Evolutionary conservation across 1,140 invertebrate species (phyloP), one percentile per base, ranked within the genome.

Genomic region (Atta texana): DNA sequence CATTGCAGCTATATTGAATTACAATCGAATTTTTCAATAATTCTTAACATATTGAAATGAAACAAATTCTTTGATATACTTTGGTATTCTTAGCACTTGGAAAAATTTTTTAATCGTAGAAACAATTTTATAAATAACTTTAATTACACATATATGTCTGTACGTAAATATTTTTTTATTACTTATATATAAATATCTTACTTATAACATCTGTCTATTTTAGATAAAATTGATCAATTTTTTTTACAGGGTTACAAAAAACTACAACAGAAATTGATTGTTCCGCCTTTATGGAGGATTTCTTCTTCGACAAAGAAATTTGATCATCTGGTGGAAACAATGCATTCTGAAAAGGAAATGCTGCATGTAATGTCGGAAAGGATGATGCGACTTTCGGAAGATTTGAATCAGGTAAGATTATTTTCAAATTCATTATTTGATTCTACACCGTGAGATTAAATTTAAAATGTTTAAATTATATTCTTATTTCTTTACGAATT

Each of bases 371-470:
- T 94, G 8, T 84, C 82, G 34, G 86, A 93, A n/a, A 93, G 90
- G 88, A 10, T 93, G 6, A 84, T 39, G 51, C 31, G 49, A 66
- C 71, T 94, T 14, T 87, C 91, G 3, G 57, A 89, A 8, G 86
- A 94, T 59, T 72, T 94, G 39, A 57, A 49, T 14, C 88, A 93
- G 87, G 93, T 93, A 66, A 44, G 16, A 4, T 18, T 34, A 16
- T 4, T 59, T 12, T 59, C 55, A 31, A 39, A 24, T 21, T 16
- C 2, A 69, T 49, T n/a, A 21, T 12, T 57, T 55, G 39, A 1
- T 16, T 5, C 4, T 61, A 14, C 2, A 44, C 7, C 39, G 39
- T 21, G 7, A 57, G 8, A 16, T 2, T 61, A 14, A 75, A 75
- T 57, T 44, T 0, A 44, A 44, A 10, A 44, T 39, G 34, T 39